Percentiles rank a stretch among this genome's conserved stretches.
Evolutionary conservation across 2,113 vertebrate genomes (phyloP).

Genomic region (Ceuthmochares aereus): DNA sequence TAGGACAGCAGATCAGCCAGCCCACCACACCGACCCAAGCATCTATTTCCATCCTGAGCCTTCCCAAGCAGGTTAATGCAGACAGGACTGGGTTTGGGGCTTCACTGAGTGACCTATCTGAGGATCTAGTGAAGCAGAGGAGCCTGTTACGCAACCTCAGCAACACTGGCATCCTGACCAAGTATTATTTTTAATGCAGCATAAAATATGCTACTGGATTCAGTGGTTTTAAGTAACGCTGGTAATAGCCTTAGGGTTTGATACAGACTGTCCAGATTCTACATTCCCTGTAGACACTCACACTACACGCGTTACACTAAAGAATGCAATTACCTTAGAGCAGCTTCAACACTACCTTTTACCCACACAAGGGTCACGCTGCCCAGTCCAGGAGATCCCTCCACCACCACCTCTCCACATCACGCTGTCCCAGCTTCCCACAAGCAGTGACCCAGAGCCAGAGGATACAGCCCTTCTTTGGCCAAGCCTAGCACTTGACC

Average conservation of each 20-base stretch:
- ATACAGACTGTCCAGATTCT: neutral
- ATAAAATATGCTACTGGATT: neutral
- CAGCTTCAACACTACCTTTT: neutral
- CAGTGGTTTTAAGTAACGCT: neutral
- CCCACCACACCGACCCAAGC: neutral
- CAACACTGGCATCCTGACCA: neutral
- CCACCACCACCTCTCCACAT: neutral
- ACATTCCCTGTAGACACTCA: neutral
- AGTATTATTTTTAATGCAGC: neutral
- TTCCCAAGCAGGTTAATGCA: neutral
- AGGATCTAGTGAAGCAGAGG: neutral
- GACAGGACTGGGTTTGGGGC: neutral
- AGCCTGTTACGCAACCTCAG: neutral
- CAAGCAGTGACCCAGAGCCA: neutral
- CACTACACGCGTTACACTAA: accelerated
- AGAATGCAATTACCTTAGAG: neutral
- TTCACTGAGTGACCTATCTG: neutral
- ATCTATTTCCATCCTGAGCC: neutral
- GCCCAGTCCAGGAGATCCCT: neutral
- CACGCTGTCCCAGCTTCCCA: neutral
- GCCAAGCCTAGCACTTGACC: neutral
- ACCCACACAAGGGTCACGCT: accelerated
- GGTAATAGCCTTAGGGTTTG: neutral
- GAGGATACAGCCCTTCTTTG: neutral
- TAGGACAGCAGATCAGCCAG: neutral